phyloP scores from a whole-genome alignment of 2,888 invertebrate genomes.

The Drosophila mayaguana region DNA sequence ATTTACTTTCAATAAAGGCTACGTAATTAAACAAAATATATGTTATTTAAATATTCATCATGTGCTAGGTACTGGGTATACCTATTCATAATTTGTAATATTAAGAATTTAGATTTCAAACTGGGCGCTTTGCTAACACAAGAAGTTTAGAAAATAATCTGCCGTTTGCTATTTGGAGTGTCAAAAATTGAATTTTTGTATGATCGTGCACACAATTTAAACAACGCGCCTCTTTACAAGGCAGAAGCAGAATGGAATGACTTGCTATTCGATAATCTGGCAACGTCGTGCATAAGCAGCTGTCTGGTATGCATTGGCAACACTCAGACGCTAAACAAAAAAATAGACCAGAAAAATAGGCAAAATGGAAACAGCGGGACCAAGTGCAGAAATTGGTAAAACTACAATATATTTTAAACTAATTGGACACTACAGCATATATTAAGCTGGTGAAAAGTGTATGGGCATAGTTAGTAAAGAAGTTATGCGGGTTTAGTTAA shows the following conservation, averaged over 20 bases:
- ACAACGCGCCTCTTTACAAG: constrained; percentile 11
- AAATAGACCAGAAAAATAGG: constrained; percentile 37
- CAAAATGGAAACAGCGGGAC: constrained; percentile 83
- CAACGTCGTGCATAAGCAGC: constrained; percentile 29
- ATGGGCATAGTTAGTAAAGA: background rate
- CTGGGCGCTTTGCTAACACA: background rate
- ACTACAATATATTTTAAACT: constrained; percentile 39
- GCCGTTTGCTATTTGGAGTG: background rate
- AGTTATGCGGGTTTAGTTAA: background rate
- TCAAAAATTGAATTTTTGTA: background rate
- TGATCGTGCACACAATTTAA: constrained; percentile 1
- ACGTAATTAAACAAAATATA: background rate
- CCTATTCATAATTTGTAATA: background rate
- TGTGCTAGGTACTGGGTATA: background rate
- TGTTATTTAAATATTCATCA: too few species aligned
- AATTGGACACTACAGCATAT: background rate
- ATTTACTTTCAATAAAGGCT: constrained; percentile 5
- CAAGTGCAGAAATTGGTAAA: constrained; percentile 85
- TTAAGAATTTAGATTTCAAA: background rate
- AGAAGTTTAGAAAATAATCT: background rate
- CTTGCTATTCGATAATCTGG: constrained; percentile 52
- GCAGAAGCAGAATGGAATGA: constrained; percentile 36
- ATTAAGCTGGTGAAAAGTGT: background rate
- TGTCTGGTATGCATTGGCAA: constrained; percentile 51
- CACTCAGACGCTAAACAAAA: constrained; percentile 58